Base-by-base conservation (phyloP, 2,113 vertebrate genomes). In the Anser cygnoides region DNA sequence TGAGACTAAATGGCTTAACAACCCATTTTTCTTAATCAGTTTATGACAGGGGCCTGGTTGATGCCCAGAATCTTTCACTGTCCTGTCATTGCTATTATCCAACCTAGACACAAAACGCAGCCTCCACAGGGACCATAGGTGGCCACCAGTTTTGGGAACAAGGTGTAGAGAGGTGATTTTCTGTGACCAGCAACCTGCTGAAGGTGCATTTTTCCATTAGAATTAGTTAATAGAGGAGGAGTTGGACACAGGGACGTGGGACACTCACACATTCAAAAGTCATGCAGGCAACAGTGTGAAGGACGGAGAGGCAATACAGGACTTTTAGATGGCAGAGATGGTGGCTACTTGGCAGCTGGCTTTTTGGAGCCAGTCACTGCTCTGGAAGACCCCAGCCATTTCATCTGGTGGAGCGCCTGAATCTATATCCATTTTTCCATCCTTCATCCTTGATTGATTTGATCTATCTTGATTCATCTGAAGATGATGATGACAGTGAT, bases 401-500 rank as follows among this genome's bases (percentile, higher is more conserved):
- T 75, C 44, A 44, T 89, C 87, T 79, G 73, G 76, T 67, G 71
- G 67, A 91, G 89, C 2, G 18, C 19, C 39, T 93, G 87, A 92
- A 91, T 71, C 41, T 83, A 73, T 75, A 37, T 29, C 91, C 44
- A n/a, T 87, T 92, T 96, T 91, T 87, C 87, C 58, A 65, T 72
- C 74, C 44, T 85, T 87, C 4, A 2, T 28, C 39, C 1, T 0
- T 93, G 95, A 97, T 78, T 95, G 91, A 93, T 97, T 93, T 91
- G 70, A 89, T 87, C 76, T 92, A 62, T 54, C 44, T 73, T 92
- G 91, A 84, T 92, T 95, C 77, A 91, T 95, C 93, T 72, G 89
- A 95, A 93, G 92, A 89, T 85, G 84, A 91, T 95, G 70, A 95
- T 91, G 94, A 96, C 91, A 94, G 6, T 95, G 96, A 96, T 84